Base-by-base conservation (phyloP, 1,140 invertebrate genomes). In the Drosophila lowei region DNA sequence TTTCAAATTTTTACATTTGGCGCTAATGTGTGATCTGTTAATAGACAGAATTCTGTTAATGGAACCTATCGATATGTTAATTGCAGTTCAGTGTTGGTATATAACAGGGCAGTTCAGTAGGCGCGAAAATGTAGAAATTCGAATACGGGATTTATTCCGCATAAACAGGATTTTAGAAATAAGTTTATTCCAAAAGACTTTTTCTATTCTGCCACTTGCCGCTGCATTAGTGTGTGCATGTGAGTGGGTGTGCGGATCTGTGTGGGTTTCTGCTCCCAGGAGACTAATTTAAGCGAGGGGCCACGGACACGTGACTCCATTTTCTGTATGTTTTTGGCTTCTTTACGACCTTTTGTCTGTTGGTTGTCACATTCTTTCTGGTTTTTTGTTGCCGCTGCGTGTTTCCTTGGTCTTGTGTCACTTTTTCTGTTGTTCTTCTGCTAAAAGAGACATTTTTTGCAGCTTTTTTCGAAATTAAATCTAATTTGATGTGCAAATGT, bases 401-500 rank as follows among this genome's bases (percentile, higher is more conserved):
- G 71, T 72, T 65, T 56, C 67, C 46, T 54, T 47, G 18, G 52
- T 44, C 55, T 58, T 15, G 38, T 62, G 63, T 34, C n/a, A 18
- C 8, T 49, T 18, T 49, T 30, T 30, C 28, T 47, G 38, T 16
- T 41, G 58, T 43, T 67, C 5, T 23, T 15, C 50, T 47, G 34
- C 34, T 5, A 57, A 44, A 44, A 25, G 42, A 65, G 58, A 61
- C 18, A 64, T 57, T 60, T 54, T 60, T 11, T 15, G 50, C n/a
- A 43, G 67, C 50, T 47, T 60, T 77, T 70, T 74, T 62, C 30
- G 49, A 81, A 78, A 83, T 81, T 78, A 81, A 81, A 78, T 83
- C 70, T 78, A 83, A 78, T 83, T 78, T 81, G 53, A 83, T 81
- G 73, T 65, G 46, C 23, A 66, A 66, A 62, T 80, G 48, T 72